Conservation (phyloP, 2,113 vertebrate species). For the Actenoides lindsayi region DNA sequence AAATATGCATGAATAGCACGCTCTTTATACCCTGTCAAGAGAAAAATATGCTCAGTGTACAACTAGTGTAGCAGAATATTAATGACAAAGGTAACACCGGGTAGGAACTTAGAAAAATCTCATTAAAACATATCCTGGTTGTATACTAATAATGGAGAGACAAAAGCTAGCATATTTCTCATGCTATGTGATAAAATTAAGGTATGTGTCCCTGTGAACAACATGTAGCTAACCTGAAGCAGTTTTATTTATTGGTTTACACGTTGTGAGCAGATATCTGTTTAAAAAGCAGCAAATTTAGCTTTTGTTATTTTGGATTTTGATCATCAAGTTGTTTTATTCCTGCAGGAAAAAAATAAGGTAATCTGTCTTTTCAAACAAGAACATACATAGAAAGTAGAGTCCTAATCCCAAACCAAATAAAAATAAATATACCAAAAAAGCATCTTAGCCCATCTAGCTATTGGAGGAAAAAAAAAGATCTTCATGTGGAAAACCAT, state of each 20-base stretch:
- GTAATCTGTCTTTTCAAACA: not conserved
- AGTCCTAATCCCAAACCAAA: not conserved
- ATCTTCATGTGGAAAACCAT: not conserved
- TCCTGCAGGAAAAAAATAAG: not conserved
- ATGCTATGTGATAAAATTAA: not conserved
- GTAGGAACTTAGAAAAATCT: conserved; percentile 7
- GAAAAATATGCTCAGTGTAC: conserved; percentile 24
- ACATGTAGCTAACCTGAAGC: not conserved
- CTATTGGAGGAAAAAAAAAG: not conserved
- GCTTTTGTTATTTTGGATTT: conserved; percentile 31
- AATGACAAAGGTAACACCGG: not conserved
- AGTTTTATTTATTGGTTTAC: conserved; percentile 7
- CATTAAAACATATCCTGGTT: not conserved
- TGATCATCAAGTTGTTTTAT: not conserved
- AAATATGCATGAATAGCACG: not conserved
- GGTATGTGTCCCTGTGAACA: not conserved
- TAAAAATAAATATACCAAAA: not conserved
- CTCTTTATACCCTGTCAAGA: not conserved
- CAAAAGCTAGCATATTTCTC: not conserved
- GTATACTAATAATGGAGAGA: not conserved
- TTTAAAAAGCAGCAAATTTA: conserved; percentile 16
- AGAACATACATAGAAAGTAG: not conserved
- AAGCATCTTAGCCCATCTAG: not conserved
- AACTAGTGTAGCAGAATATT: conserved; percentile 4
- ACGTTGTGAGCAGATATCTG: not conserved